Percentiles rank a stretch among this genome's conserved stretches.
These are phyloP conservation scores for Carapus acus DNA, from an alignment of 2,797 vertebrate species.

Conservation along the genomic window DNA sequence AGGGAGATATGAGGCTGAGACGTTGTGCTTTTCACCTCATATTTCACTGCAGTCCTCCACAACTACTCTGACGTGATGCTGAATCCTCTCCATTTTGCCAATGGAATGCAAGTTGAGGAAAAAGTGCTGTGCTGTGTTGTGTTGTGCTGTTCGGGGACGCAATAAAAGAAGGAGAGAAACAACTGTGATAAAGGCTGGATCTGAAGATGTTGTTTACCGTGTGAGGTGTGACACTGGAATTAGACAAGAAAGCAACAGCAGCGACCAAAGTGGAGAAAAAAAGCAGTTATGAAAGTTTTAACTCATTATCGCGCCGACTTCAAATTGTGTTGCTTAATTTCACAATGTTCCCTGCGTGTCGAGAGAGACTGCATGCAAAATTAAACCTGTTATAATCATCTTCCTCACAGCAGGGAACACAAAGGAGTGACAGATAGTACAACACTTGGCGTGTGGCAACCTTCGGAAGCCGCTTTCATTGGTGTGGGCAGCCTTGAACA, in stretches of 20 bases:
- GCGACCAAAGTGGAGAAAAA: background rate
- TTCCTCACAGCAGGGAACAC: constrained; percentile 7
- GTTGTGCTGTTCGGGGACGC: constrained; percentile 23
- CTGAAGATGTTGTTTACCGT: constrained; percentile 27
- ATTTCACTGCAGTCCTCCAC: constrained; percentile 29
- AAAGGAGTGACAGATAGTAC: constrained; percentile 11
- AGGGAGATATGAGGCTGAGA: constrained; percentile 14
- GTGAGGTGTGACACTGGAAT: constrained; percentile 16
- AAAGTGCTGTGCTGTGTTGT: constrained; percentile 17
- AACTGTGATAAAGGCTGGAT: constrained; percentile 28
- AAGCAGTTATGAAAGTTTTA: background rate
- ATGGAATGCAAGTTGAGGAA: constrained; percentile 23
- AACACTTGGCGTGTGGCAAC: constrained; percentile 3
- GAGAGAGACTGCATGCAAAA: constrained; percentile 11
- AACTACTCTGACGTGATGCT: constrained; percentile 37
- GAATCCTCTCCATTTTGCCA: constrained; percentile 29
- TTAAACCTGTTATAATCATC: constrained; percentile 24
- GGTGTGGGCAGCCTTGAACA: constrained; percentile 35
- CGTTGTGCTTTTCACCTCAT: constrained; percentile 29
- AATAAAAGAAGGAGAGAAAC: constrained; percentile 32
- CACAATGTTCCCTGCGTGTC: constrained; percentile 17
- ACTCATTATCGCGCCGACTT: constrained; percentile 5
- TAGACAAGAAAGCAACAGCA: constrained; percentile 7
- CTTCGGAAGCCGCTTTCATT: constrained; percentile 35
- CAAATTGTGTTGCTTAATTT: constrained; percentile 25